Base-by-base conservation (phyloP, 2,797 vertebrate species). In the Cetoscarus ocellatus region DNA sequence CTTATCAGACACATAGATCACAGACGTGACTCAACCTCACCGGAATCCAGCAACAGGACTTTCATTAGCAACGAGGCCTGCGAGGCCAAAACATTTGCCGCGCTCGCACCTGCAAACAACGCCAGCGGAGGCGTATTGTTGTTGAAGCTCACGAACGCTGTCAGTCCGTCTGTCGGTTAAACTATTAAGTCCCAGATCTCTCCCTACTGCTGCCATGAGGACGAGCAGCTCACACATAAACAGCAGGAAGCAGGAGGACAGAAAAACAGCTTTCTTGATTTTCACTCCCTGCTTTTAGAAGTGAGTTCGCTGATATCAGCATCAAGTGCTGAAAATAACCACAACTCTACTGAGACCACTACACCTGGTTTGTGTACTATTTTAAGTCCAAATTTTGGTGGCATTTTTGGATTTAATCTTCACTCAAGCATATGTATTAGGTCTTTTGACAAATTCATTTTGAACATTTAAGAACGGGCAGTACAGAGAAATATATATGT, bases 1-100 rank as follows among this genome's bases (percentile, higher is more conserved):
- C 96, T 97, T 96, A 97, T 98, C 96, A 98, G 96, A 95, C 95
- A 95, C 96, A 96, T 96, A 97, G 96, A 97, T 96, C 96, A 96
- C 96, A 96, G 95, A 96, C 95, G 96, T 97, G 96, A 97, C 96
- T 97, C 95, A 96, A 96, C 95, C 95, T 90, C 94, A 93, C 94
- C 94, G 95, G 96, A 96, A 96, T 97, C 95, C 95, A 94, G 94
- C 95, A 94, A 94, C 95, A 93, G 94, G 96, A 96, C 96, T 96
- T 97, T 95, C 96, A 96, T 96, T 96, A 96, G 94, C 95, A 96
- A 95, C 94, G 18, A 57, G 94, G 94, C 94, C 94, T 94, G 94
- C 92, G 88, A 95, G 94, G 95, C 90, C 92, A 93, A 94, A 66
- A 67, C 88, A 95, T 89, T 85, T 5, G 68, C 81, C 13, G 35